phyloP scores from a whole-genome alignment of 2,113 vertebrate genomes.

The Nyctereutes procyonoides region DNA sequence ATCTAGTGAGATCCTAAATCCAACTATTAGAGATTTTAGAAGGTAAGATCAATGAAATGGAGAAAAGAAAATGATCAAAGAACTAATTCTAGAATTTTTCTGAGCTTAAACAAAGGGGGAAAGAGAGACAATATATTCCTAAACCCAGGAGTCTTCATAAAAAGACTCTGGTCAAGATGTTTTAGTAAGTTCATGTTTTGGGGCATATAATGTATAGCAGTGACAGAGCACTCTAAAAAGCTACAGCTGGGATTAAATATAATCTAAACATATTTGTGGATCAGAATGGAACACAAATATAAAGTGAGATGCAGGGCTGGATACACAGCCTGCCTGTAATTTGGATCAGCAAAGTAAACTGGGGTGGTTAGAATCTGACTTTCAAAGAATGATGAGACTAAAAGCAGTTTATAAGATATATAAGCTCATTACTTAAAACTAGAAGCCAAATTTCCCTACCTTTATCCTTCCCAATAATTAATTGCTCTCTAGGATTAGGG shows the following conservation, averaged over 20 bases:
- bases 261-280: not conserved
- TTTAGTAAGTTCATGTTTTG: conserved; percentile 6
- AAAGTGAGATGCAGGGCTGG: not conserved
- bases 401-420: not conserved
- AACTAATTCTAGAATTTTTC: not conserved
- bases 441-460: not conserved
- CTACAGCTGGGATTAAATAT: not conserved
- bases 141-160: conserved; percentile 8
- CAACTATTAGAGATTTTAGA: not conserved
- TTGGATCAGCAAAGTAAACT: not conserved
- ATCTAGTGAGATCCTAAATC: not conserved
- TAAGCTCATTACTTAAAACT: not conserved
- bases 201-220: not conserved
- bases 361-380: not conserved
- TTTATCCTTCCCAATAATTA: not conserved
- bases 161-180: not conserved
- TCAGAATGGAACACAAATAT: not conserved
- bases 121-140: not conserved
- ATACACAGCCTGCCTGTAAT: not conserved
- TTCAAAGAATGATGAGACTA: not conserved
- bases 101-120: not conserved
- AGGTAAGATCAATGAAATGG: not conserved
- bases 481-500: not conserved
- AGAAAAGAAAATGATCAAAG: not conserved
- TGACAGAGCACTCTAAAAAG: not conserved